A percentile compares a stretch with the other conserved stretches of the same genome.
Evolutionary conservation across 64 coral and sea anemone genomes (phyloP).

Genomic region (Montipora efflorescens): DNA sequence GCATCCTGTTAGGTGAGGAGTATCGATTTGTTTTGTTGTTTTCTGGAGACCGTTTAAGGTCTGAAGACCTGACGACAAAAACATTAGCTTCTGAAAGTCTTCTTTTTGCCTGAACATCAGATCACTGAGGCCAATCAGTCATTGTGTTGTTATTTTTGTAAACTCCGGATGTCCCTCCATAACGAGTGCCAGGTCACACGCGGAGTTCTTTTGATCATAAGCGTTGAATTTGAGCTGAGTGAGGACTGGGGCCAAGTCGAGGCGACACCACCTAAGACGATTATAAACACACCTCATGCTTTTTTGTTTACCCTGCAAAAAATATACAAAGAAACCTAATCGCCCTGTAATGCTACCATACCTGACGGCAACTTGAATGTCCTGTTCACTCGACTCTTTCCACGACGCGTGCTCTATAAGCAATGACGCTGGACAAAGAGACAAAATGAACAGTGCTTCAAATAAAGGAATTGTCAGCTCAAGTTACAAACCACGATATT

Average conservation of each 20-base stretch:
- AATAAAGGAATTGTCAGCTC: no score
- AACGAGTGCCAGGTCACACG: constrained; percentile 72
- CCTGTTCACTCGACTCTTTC: constrained; percentile 58
- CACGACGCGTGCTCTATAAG: constrained; percentile 82
- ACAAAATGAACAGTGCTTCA: no score
- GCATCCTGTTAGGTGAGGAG: no score
- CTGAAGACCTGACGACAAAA: no score
- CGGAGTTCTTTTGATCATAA: constrained; percentile 46
- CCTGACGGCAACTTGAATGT: constrained; percentile 84
- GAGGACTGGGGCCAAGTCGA: constrained; percentile 84
- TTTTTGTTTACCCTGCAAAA: no score
- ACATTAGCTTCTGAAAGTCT: no score
- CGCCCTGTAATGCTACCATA: background rate
- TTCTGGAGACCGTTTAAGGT: no score
- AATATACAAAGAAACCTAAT: no score
- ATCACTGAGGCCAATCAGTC: no score
- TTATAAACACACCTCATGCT: background rate
- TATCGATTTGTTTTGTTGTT: no score
- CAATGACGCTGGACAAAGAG: constrained; percentile 58
- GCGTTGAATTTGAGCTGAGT: constrained; percentile 63
- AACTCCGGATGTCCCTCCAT: constrained; percentile 86
- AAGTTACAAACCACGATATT: no score
- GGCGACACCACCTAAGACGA: constrained; percentile 81
- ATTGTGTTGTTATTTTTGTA: background rate
- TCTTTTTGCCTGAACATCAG: no score